These are phyloP conservation scores for Mormyrus hasselquistii DNA, from an alignment of 2,797 vertebrate genomes.

Conservation along the genomic window DNA sequence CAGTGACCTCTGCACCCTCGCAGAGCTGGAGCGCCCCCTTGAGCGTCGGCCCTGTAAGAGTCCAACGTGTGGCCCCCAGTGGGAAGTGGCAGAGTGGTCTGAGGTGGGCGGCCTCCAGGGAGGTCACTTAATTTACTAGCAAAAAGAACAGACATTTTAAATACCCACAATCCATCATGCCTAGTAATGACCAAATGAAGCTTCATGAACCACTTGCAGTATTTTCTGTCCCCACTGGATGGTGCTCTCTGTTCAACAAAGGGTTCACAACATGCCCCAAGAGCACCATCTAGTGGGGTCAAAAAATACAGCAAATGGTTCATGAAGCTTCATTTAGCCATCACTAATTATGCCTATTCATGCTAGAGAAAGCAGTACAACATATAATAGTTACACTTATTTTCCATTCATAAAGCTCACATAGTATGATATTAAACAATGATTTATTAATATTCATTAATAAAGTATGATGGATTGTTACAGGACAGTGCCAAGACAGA, in stretches of 20 bases:
- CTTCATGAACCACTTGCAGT: background rate
- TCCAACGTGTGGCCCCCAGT: conserved; percentile 88
- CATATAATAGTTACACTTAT: background rate
- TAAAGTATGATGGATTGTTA: background rate
- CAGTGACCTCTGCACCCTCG: conserved; percentile 84
- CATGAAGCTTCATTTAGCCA: background rate
- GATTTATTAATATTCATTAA: background rate
- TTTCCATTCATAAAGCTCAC: background rate
- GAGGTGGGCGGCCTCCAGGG: conserved; percentile 63
- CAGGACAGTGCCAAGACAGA: background rate
- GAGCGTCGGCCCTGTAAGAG: conserved; percentile 87
- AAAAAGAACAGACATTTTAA: background rate
- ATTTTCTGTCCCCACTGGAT: background rate
- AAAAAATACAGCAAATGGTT: background rate
- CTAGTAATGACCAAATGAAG: background rate
- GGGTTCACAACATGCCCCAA: background rate
- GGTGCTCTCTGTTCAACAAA: background rate
- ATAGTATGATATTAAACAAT: background rate
- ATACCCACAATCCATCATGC: background rate
- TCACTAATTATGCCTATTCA: background rate
- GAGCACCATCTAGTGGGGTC: background rate
- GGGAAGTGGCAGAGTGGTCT: conserved; percentile 95
- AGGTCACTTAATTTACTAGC: background rate
- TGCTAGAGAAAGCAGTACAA: background rate
- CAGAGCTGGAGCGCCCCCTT: conserved; percentile 77